phyloP scores from a whole-genome alignment of 2,888 invertebrate genomes.

The Atherix ibis region DNA sequence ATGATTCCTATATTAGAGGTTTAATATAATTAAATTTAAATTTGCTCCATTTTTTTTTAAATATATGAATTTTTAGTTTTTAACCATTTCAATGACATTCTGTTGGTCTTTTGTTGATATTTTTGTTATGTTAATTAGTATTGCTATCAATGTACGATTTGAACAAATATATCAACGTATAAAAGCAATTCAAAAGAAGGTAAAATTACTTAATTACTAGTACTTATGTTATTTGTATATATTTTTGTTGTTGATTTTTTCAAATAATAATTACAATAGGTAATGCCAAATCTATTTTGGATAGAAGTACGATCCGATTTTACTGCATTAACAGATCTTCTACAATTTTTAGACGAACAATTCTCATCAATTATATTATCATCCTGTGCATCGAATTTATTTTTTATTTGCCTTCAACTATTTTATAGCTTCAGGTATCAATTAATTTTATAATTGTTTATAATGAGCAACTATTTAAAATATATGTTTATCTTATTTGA shows the following conservation, averaged over 20 bases:
- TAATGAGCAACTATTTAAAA: not conserved
- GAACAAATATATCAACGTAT: constrained; percentile 40
- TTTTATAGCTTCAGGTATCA: constrained; percentile 36
- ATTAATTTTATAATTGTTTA: not conserved
- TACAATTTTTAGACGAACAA: constrained; percentile 41
- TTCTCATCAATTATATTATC: constrained; percentile 47
- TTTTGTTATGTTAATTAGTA: constrained; percentile 48
- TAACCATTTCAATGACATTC: constrained; percentile 39
- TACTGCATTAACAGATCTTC: constrained; percentile 42
- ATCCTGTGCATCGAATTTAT: constrained; percentile 53
- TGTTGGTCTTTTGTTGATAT: constrained; percentile 59
- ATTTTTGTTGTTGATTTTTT: too few relatives aligned
- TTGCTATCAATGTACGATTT: constrained; percentile 47
- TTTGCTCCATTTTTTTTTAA: too few relatives aligned
- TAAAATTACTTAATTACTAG: constrained; percentile 15
- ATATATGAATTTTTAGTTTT: constrained; percentile 18
- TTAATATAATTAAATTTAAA: constrained; percentile 4
- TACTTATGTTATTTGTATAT: constrained; percentile 1
- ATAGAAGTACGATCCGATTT: constrained; percentile 47
- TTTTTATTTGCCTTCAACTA: constrained; percentile 56
- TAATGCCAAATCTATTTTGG: constrained; percentile 47
- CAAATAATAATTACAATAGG: too few relatives aligned
- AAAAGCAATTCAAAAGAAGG: constrained; percentile 32
- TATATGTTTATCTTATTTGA: constrained; percentile 1
- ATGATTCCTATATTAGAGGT: constrained; percentile 22